Evolutionary conservation across 2,113 vertebrate genomes (phyloP), one percentile per base, ranked within the genome.

Genomic region (Pachypanchax playfairii): DNA sequence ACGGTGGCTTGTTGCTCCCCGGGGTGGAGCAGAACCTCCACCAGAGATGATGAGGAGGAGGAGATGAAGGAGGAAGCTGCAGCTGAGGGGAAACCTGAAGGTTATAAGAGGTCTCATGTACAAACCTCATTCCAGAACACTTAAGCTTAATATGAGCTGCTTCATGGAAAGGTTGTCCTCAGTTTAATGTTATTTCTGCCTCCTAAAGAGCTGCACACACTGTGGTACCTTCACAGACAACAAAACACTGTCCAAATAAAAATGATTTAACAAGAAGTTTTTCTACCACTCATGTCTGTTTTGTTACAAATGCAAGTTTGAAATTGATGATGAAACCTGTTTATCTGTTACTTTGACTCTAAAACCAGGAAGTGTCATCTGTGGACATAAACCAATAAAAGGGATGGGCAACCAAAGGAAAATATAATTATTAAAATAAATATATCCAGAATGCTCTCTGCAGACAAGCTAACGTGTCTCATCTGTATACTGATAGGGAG

Each of bases 401-500:
- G 24, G 61, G 67, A 70, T 67, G 74, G 74, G 61, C 70, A 61
- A 57, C 48, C 66, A 33, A 76, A 73, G 79, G 17, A 39, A 17
- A 29, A 21, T 1, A 44, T 41, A 31, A 73, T 79, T 77, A 84
- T 85, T 88, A 78, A 84, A 87, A 81, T 77, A 84, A 89, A 88
- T 80, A 87, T 59, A 83, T 85, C 76, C 73, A 48, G 65, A 82
- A 62, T 15, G 31, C 65, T 87, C 86, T 87, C 77, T 17, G 65
- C 55, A 66, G 84, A 86, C 33, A 6, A 70, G 79, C 77, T 44
- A 85, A 80, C 80, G 50, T 63, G 82, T 87, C 85, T 90, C 83
- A 75, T 89, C 75, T 67, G 87, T 80, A 76, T 54, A 88, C 88
- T 77, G 86, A 89, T 90, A 87, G 55, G 53, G 76, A 81, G 87